These are phyloP conservation scores for Cryptotermes secundus DNA, from an alignment of 1,140 invertebrate species.

Conservation along the genomic window DNA sequence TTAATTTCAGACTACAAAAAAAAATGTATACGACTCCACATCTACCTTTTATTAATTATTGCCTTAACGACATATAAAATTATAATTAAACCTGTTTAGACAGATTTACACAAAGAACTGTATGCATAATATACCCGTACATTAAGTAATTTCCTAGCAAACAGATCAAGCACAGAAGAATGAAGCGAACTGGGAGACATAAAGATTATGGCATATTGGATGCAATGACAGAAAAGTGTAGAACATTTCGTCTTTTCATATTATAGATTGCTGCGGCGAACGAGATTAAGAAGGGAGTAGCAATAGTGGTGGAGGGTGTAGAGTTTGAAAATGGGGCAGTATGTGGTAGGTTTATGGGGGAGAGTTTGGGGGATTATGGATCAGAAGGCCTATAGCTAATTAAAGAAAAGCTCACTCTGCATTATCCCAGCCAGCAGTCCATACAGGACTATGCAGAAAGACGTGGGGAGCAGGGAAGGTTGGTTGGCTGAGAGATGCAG, in stretches of 20 bases:
- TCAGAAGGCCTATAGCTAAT: slow-evolving; percentile 3
- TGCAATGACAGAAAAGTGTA: too few relatives aligned
- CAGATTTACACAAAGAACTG: too few relatives aligned
- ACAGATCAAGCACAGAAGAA: too few relatives aligned
- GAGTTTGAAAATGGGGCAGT: not conserved
- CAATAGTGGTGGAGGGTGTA: not conserved
- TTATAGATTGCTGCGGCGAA: not conserved
- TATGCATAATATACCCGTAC: too few relatives aligned
- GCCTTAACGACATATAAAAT: too few relatives aligned
- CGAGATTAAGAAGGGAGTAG: not conserved
- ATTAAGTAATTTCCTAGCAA: too few relatives aligned
- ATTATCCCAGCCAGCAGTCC: slow-evolving; percentile 14
- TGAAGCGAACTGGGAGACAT: too few relatives aligned
- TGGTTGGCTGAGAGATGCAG: slow-evolving; percentile 13
- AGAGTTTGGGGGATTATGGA: slow-evolving; percentile 5
- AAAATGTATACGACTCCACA: too few relatives aligned
- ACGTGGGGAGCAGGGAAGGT: not conserved
- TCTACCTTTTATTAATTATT: too few relatives aligned
- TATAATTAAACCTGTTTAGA: too few relatives aligned
- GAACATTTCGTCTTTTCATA: not conserved
- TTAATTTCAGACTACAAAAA: too few relatives aligned
- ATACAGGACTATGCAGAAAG: not conserved
- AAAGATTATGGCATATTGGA: too few relatives aligned
- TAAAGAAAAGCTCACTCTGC: slow-evolving; percentile 16
- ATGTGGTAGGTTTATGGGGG: not conserved